Conservation (phyloP, 2,888 invertebrate species). For the Neoascia interrupta region DNA sequence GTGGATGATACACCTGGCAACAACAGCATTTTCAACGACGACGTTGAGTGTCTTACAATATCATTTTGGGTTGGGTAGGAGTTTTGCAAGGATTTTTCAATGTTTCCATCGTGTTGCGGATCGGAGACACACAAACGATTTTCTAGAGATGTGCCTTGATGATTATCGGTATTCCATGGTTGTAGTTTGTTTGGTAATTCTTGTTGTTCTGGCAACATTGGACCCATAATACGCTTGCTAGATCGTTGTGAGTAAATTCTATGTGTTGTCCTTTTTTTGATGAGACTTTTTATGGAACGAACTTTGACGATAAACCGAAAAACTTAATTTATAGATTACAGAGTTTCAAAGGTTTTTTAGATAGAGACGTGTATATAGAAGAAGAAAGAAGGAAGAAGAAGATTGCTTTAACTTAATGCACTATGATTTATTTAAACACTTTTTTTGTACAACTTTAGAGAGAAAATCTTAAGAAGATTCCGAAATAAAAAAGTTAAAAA, state of each 20-base stretch:
- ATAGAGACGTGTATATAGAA: no score
- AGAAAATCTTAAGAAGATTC: not conserved
- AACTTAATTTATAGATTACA: not conserved
- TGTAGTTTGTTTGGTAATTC: constrained; percentile 53
- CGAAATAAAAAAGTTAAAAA: not conserved
- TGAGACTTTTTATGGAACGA: no score
- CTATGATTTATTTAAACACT: constrained; percentile 1
- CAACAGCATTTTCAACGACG: constrained; percentile 44
- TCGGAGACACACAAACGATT: no score
- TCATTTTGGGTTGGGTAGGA: constrained; percentile 36
- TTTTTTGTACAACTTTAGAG: not conserved
- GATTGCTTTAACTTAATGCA: constrained; percentile 31
- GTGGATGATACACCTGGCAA: not conserved
- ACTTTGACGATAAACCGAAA: not conserved
- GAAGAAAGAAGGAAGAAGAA: constrained; percentile 37
- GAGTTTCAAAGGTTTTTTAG: no score
- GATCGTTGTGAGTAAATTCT: constrained; percentile 60
- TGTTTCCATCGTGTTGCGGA: not conserved
- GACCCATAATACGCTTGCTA: constrained; percentile 71
- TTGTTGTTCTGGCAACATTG: constrained; percentile 71
- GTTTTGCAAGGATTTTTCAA: no score
- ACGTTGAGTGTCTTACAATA: constrained; percentile 8
- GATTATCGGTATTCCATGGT: constrained; percentile 45
- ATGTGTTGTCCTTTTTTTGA: not conserved
- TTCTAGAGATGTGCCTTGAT: constrained; percentile 19